Evolutionary conservation across 2,888 invertebrate genomes (phyloP), one percentile per base, ranked within the genome.

Genomic region (Drosophila quinaria): DNA sequence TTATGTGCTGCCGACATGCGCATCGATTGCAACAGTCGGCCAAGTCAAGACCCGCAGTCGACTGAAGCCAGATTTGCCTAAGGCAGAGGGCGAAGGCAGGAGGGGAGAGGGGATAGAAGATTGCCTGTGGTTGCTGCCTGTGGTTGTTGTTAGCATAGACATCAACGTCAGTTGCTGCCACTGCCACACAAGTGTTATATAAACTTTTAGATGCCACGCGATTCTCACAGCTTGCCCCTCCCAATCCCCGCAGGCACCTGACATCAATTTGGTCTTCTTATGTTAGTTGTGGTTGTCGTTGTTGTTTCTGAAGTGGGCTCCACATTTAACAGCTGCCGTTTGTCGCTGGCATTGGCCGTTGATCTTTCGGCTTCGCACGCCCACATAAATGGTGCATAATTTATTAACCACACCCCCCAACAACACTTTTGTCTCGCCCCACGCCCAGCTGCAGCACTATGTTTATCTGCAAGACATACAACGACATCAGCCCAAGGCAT

Each of bases 381-480:
- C 75, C 61, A 63, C 61, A 37, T 49, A 74, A 77, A 61, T 46
- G 62, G 49, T 41, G 25, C 62, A 62, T 58, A 61, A 67, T 69
- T 78, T 70, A 41, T 59, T 39, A 49, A 52, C 29, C 78, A 68
- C 78, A 65, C 56, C 71, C 31, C 11, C 11, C 1, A 37, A 41
- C 46, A 60, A 60, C 68, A 55, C 65, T 71, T 64, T 69, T 25
- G 50, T 70, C 65, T 71, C 54, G 64, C 44, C 54, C 58, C 22
- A 35, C 62, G 62, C 62, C 59, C 75, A 92, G 92, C 82, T 91
- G 62, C 92, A 91, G 78, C 92, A 92, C 63, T 92, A 88, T 77
- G 91, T 92, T 51, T 92, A 92, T 75, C 85, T 92, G 66, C 92
- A 92, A 87, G 92, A 92, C 60, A 86, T 92, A 19, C 90, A 80